A percentile compares a stretch with the other conserved stretches of the same genome.
These are phyloP conservation scores for Rhyacophila evoluta DNA, from an alignment of 2,888 invertebrate species.

Conservation along the genomic window DNA sequence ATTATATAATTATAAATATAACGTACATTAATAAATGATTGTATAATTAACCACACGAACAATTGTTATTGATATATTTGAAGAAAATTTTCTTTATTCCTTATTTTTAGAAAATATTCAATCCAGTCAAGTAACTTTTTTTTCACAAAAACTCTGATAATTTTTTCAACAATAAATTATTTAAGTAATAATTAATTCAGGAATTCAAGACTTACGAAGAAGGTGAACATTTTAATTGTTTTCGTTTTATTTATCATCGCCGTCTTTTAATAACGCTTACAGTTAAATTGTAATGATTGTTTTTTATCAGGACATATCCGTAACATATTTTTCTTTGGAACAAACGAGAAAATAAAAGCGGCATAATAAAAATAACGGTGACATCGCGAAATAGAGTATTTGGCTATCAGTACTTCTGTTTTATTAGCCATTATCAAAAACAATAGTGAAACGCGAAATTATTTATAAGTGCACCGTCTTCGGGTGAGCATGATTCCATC, in stretches of 20 bases:
- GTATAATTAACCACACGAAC: too few relatives aligned
- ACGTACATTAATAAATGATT: too few relatives aligned
- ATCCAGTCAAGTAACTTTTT: too few relatives aligned
- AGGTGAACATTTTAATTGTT: not conserved
- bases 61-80: too few relatives aligned
- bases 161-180: too few relatives aligned
- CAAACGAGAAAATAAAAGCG: not conserved
- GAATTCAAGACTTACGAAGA: too few relatives aligned
- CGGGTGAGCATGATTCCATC: constrained; percentile 39
- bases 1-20: too few relatives aligned
- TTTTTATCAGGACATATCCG: not conserved
- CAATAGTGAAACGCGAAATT: constrained; percentile 12
- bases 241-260: not conserved
- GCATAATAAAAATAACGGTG: not conserved
- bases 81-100: too few relatives aligned
- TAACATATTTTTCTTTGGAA: not conserved
- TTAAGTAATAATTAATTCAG: too few relatives aligned
- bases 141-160: too few relatives aligned
- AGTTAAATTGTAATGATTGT: not conserved
- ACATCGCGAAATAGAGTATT: not conserved
- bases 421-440: constrained; percentile 25
- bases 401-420: not conserved
- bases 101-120: too few relatives aligned
- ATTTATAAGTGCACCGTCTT: constrained; percentile 42
- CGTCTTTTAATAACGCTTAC: not conserved